phyloP scores from a whole-genome alignment of 2,797 vertebrate species.

The Hoplostethus mediterraneus region DNA sequence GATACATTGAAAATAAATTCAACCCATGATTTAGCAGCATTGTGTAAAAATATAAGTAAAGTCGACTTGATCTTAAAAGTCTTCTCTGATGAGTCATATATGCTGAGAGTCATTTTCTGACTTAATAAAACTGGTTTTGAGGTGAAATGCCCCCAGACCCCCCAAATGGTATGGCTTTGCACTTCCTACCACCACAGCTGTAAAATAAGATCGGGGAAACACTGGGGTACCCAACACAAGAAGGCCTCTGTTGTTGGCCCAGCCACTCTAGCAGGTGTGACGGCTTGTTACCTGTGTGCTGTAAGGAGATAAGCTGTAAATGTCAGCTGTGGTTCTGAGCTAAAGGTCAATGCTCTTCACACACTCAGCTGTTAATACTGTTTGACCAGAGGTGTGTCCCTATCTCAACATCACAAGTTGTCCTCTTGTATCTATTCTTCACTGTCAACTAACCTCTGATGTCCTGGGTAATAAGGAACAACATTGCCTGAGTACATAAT shows the following conservation, averaged over 20 bases:
- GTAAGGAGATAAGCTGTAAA: conserved; percentile 20
- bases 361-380: conserved; percentile 2
- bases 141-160: too few relatives aligned
- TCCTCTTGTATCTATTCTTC: not conserved
- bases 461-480: not conserved
- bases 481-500: conserved; percentile 15
- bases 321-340: conserved; percentile 25
- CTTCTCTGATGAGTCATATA: too few relatives aligned
- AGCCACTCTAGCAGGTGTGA: not conserved
- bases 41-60: too few relatives aligned
- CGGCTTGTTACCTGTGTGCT: not conserved
- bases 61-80: too few relatives aligned
- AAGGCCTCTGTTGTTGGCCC: not conserved
- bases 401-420: not conserved
- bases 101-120: too few relatives aligned
- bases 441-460: not conserved
- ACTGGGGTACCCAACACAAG: too few relatives aligned
- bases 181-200: too few relatives aligned
- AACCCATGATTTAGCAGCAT: too few relatives aligned
- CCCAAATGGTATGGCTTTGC: too few relatives aligned
- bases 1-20: too few relatives aligned
- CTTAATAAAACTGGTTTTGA: too few relatives aligned
- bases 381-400: conserved; percentile 4
- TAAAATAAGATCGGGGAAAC: too few relatives aligned
- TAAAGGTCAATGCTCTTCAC: conserved; percentile 1